Conservation (phyloP, 1,140 invertebrate genomes). For the Tetramorium parvispinum region DNA sequence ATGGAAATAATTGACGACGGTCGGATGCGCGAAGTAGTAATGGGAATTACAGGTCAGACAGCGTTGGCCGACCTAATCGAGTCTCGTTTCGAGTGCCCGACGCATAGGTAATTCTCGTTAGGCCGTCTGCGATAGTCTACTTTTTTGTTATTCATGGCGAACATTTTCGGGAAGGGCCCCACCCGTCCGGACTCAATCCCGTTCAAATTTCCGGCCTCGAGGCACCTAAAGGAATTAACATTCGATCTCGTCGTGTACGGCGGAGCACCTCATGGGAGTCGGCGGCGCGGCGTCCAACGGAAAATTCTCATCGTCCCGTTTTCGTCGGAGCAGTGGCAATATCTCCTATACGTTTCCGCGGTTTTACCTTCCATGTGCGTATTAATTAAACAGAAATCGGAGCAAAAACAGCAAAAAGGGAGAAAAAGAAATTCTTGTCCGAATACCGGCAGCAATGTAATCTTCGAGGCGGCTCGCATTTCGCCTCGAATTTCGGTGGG, state of each 20-base stretch:
- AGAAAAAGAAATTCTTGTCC: background rate
- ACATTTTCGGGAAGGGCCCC: slow-evolving; percentile 63
- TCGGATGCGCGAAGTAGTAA: background rate
- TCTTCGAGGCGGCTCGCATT: slow-evolving; percentile 40
- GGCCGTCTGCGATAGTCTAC: slow-evolving; percentile 8
- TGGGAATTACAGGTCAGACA: slow-evolving; percentile 4
- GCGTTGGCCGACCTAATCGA: slow-evolving; percentile 53
- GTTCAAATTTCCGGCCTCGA: slow-evolving; percentile 75
- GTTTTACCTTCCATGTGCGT: background rate
- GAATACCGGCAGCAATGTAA: background rate
- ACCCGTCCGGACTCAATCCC: slow-evolving; percentile 70
- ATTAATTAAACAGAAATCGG: slow-evolving; percentile 40
- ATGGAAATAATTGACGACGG: slow-evolving; percentile 10
- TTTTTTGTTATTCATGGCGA: slow-evolving; percentile 69
- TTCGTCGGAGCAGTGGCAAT: slow-evolving; percentile 6
- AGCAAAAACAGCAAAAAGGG: background rate
- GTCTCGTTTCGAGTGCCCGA: slow-evolving; percentile 60
- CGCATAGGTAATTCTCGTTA: slow-evolving; percentile 58
- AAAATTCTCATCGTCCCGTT: slow-evolving; percentile 62
- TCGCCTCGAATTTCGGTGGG: slow-evolving; percentile 35
- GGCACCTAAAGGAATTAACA: slow-evolving; percentile 76
- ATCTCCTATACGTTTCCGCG: background rate
- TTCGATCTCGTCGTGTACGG: slow-evolving; percentile 69
- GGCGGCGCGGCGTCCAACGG: slow-evolving; percentile 16
- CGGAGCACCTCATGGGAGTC: slow-evolving; percentile 52